Conservation (phyloP, 2,888 invertebrate genomes). For the Griposia aprilina region DNA sequence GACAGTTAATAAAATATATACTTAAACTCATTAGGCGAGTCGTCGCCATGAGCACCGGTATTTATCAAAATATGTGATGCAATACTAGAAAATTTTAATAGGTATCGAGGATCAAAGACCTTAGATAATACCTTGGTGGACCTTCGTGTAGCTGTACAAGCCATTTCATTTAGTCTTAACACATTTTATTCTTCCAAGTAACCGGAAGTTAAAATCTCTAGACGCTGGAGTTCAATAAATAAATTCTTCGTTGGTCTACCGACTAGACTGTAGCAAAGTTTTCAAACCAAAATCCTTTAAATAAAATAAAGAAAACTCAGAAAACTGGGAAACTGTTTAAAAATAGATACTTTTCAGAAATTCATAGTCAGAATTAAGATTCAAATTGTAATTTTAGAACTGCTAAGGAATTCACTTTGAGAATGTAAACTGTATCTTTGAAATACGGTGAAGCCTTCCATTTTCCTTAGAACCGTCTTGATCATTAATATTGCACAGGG, state of each 20-base stretch:
- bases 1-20: neutral
- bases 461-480: neutral
- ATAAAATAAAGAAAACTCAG: neutral
- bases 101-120: neutral
- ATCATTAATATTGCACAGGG: slow-evolving; percentile 39
- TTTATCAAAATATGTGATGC: neutral
- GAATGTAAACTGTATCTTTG: slow-evolving; percentile 26
- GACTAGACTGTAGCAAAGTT: slow-evolving; percentile 7
- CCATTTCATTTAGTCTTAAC: neutral
- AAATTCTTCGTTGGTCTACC: slow-evolving; percentile 24
- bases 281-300: slow-evolving; percentile 1
- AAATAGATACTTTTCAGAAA: slow-evolving; percentile 15
- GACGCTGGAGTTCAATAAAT: slow-evolving; percentile 45
- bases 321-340: neutral
- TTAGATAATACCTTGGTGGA: neutral
- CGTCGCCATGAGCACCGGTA: neutral
- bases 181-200: slow-evolving; percentile 1
- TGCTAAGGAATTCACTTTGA: slow-evolving; percentile 40
- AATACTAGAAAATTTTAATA: neutral
- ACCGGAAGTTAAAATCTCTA: slow-evolving; percentile 12
- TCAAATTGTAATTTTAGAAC: slow-evolving; percentile 27
- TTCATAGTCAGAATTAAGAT: slow-evolving; percentile 11
- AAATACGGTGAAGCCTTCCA: slow-evolving; percentile 14
- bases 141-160: neutral
- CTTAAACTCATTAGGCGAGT: neutral